phyloP scores from a whole-genome alignment of 2,113 vertebrate genomes.

The Aythya baeri region DNA sequence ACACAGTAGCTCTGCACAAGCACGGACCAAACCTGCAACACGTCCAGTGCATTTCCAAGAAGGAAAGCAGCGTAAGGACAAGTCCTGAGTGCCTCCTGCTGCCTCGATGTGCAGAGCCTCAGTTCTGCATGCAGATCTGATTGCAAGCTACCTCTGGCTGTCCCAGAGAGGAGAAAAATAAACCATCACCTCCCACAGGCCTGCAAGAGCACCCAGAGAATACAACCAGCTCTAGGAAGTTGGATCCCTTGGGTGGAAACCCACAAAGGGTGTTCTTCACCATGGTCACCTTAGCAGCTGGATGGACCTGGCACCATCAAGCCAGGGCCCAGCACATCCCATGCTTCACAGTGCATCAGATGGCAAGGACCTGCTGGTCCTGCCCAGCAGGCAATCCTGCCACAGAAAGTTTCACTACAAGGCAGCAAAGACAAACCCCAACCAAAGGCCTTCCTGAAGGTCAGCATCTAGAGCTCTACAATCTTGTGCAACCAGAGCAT shows the following conservation, averaged over 20 bases:
- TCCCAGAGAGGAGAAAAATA: not conserved
- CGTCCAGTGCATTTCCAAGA: not conserved
- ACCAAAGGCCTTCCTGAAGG: not conserved
- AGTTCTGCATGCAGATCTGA: not conserved
- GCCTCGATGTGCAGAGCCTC: not conserved
- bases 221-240: not conserved
- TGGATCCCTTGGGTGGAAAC: not conserved
- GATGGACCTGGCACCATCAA: not conserved
- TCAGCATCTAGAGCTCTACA: not conserved
- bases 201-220: not conserved
- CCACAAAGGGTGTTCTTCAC: not conserved
- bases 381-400: not conserved
- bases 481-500: not conserved
- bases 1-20: not conserved
- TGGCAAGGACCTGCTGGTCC: not conserved
- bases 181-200: not conserved
- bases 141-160: not conserved
- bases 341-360: not conserved
- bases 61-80: not conserved
- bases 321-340: no score
- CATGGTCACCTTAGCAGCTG: not conserved
- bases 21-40: not conserved
- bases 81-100: not conserved
- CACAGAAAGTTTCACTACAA: not conserved
- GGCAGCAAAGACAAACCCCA: not conserved